Percentiles rank a stretch among this genome's conserved stretches.
Evolutionary conservation across 2,797 vertebrate genomes (phyloP).

Genomic region (Orestias chungarensis): DNA sequence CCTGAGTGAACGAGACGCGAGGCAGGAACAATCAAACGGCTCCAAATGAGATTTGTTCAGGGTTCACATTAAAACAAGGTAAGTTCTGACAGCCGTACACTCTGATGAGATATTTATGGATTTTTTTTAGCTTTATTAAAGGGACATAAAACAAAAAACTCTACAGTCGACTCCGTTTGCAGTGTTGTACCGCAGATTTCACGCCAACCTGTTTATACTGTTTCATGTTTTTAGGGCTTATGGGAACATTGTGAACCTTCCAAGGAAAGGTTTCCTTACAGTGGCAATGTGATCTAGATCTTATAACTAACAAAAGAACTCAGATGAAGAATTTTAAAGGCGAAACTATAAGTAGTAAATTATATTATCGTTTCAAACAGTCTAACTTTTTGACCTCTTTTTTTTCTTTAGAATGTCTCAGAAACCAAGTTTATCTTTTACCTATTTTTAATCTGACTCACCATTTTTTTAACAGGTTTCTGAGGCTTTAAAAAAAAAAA

Average conservation of each 20-base stretch:
- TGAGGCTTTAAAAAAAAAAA: too few species aligned
- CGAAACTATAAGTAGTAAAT: too few species aligned
- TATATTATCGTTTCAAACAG: too few species aligned
- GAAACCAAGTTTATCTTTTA: too few species aligned
- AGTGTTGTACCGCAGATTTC: conserved; percentile 25
- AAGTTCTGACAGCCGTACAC: conserved; percentile 33
- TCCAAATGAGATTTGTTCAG: conserved; percentile 39
- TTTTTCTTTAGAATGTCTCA: too few species aligned
- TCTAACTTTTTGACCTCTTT: too few species aligned
- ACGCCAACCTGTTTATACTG: conserved; percentile 14
- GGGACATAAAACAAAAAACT: conserved; percentile 30
- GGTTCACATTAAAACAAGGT: conserved; percentile 37
- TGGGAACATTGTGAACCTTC: not conserved
- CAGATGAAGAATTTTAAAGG: too few species aligned
- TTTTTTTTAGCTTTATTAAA: conserved; percentile 34
- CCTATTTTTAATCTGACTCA: too few species aligned
- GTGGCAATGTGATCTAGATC: too few species aligned
- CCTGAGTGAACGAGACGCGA: conserved; percentile 12
- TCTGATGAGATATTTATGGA: conserved; percentile 39
- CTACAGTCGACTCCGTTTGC: conserved; percentile 16
- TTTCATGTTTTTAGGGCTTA: not conserved
- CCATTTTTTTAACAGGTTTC: too few species aligned
- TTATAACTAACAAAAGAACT: too few species aligned
- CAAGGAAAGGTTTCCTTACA: not conserved
- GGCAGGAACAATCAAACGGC: conserved; percentile 26